Evolutionary conservation across 2,113 vertebrate species (phyloP).

Genomic region (Neogobius melanostomus): DNA sequence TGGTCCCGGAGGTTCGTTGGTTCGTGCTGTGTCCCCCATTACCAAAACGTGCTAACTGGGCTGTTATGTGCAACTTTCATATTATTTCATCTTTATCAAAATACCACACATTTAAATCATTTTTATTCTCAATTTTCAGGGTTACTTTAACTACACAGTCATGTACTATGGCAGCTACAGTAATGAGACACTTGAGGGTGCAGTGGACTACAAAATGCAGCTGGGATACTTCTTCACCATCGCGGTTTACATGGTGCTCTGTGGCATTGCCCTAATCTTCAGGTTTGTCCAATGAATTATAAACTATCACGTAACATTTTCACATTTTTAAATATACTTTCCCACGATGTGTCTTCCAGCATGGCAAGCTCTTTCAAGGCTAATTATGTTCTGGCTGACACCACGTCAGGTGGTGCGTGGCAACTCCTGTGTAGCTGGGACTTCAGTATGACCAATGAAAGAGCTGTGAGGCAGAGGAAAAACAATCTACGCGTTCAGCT

Average conservation of each 20-base stretch:
- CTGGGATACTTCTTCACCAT: slow-evolving; percentile 93
- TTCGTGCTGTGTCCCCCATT: too few species aligned
- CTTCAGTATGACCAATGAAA: slow-evolving; percentile 86
- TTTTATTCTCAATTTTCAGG: slow-evolving; percentile 51
- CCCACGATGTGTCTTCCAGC: slow-evolving; percentile 66
- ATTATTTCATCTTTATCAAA: not conserved
- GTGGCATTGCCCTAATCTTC: slow-evolving; percentile 84
- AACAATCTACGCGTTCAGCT: slow-evolving; percentile 88
- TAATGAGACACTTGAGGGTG: slow-evolving; percentile 54
- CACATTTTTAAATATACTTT: not conserved
- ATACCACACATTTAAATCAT: not conserved
- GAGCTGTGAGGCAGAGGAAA: slow-evolving; percentile 84
- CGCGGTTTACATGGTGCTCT: slow-evolving; percentile 81
- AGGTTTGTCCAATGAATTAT: slow-evolving; percentile 74
- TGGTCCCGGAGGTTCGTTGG: too few species aligned
- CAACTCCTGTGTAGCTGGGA: slow-evolving; percentile 93
- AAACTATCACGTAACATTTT: not conserved
- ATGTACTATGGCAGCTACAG: slow-evolving; percentile 93
- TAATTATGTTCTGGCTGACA: slow-evolving; percentile 78
- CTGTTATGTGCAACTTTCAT: not conserved
- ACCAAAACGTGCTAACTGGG: too few species aligned
- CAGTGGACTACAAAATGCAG: slow-evolving; percentile 84
- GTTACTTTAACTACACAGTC: slow-evolving; percentile 77
- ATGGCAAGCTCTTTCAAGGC: slow-evolving; percentile 84
- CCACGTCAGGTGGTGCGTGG: slow-evolving; percentile 73